Evolutionary conservation across 2,797 vertebrate species (phyloP), one percentile per base, ranked within the genome.

Genomic region (Melanogrammus aeglefinus): DNA sequence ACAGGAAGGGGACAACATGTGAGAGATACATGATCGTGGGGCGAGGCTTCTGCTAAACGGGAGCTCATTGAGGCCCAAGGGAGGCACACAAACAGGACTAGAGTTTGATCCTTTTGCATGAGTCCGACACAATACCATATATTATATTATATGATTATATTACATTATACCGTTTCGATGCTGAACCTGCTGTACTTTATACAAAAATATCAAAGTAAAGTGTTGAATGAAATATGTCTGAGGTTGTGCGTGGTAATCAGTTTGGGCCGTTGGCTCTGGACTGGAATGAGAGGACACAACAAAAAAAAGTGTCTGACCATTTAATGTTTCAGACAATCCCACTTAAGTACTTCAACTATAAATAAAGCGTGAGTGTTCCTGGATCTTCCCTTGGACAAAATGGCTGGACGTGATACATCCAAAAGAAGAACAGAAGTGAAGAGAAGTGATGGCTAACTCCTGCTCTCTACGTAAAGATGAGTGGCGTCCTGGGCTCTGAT

Each of bases 371-470:
- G 44, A 51, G 44, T 21, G 9, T 39, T 47, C 44, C 44, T 47
- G 44, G 44, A 47, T 12, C 41, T 18, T 51, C 44, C 44, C 44
- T 18, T 14, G 44, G 5, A 16, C 44, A 16, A 16, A 51, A 51
- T 13, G 13, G 47, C 47, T 16, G 41, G 41, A 44, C 2, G 16
- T 16, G 41, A 51, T 5, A 18, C 47, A 51, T 51, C 4, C 5
- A 51, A 6, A 51, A 0, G 18, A 18, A 51, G 13, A 38, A 63
- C 72, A 6, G 14, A 72, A 39, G 36, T 24, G 63, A 79, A 39
- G 36, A 29, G 63, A 79, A 77, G 80, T 77, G 44, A 72, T 77
- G 75, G 84, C 76, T 72, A 73, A 73, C 36, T 71, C 69, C 33
- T 57, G 72, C 75, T n/a, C 75, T n/a, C n/a, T 13, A 29, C 6